These are phyloP conservation scores for Poecile montanus DNA, from an alignment of 2,797 vertebrate genomes.

Conservation along the genomic window DNA sequence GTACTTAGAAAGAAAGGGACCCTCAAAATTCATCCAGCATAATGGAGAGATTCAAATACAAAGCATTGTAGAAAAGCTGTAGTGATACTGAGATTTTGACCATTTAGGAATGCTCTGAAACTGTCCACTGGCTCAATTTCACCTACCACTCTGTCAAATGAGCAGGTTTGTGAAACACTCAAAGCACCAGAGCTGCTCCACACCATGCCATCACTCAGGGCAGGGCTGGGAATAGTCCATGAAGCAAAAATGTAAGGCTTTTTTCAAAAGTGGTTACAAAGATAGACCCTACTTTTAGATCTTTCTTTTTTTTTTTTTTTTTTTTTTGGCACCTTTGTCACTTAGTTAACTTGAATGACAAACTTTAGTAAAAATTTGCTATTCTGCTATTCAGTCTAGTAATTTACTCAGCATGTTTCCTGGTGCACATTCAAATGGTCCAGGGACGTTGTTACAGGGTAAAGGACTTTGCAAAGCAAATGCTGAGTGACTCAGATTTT, in stretches of 20 bases:
- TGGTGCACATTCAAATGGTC: background rate
- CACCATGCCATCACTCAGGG: no score
- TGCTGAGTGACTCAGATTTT: conserved; percentile 27
- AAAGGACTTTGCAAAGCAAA: background rate
- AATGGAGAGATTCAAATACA: background rate
- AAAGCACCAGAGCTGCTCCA: background rate
- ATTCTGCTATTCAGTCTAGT: background rate
- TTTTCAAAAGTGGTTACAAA: background rate
- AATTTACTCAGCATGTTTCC: background rate
- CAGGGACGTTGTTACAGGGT: background rate
- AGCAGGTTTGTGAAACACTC: background rate
- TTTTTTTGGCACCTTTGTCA: background rate
- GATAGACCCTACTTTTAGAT: background rate
- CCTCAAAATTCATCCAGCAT: background rate
- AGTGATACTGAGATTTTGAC: background rate
- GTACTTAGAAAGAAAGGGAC: fast-evolving
- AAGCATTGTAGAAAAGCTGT: background rate
- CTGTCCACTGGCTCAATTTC: background rate
- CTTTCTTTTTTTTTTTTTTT: background rate
- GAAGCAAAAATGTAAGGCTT: background rate
- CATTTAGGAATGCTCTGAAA: background rate
- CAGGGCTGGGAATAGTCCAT: background rate
- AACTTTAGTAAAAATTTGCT: background rate
- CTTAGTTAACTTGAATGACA: background rate
- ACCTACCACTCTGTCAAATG: background rate